Conservation (phyloP, 2,113 vertebrate species). For the Pseudopipra pipra region DNA sequence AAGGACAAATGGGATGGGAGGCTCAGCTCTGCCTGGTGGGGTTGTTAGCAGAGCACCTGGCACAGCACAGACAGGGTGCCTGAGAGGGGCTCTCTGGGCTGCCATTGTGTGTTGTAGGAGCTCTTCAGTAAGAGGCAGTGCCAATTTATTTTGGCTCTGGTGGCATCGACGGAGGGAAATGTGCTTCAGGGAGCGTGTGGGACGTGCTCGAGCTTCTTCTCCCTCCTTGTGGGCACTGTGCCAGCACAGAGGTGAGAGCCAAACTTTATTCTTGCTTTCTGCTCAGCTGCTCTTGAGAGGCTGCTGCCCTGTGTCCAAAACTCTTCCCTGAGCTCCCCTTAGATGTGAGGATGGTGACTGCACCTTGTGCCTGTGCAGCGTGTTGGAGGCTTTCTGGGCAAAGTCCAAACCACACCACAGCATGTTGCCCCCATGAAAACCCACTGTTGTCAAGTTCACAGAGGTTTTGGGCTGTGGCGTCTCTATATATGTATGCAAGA, state of each 20-base stretch:
- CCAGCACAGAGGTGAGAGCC: constrained; percentile 57
- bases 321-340: neutral
- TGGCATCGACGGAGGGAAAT: neutral
- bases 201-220: constrained; percentile 21
- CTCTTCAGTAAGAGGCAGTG: neutral
- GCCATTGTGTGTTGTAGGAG: neutral
- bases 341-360: neutral
- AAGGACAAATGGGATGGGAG: neutral
- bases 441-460: neutral
- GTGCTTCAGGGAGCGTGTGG: constrained; percentile 41
- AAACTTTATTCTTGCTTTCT: constrained; percentile 26
- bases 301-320: neutral
- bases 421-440: neutral
- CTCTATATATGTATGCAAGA: neutral
- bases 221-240: neutral
- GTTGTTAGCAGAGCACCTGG: neutral
- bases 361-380: neutral
- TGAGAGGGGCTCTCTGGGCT: neutral
- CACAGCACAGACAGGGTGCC: neutral
- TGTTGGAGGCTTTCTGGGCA: neutral
- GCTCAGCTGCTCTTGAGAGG: neutral
- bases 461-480: neutral
- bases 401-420: neutral
- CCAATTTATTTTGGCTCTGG: constrained; percentile 54
- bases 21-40: neutral